Conservation (phyloP, 2,888 invertebrate genomes). For the Macaria notata region DNA sequence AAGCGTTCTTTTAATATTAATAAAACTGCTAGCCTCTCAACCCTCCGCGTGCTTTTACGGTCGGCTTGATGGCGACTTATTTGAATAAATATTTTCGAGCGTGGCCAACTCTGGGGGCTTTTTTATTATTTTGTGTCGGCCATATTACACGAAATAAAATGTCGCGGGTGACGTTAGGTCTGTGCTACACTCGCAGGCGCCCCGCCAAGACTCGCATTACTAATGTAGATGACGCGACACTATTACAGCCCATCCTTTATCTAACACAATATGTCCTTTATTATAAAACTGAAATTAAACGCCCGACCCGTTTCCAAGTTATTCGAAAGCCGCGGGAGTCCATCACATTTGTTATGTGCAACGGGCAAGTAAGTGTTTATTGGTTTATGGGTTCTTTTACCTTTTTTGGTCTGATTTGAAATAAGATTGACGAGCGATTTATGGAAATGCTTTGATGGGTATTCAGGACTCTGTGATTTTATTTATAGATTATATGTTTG, state of each 20-base stretch:
- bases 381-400: constrained; percentile 62
- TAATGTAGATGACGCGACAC: constrained; percentile 76
- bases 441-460: constrained; percentile 47
- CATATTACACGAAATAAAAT: constrained; percentile 34
- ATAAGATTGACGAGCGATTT: constrained; percentile 56
- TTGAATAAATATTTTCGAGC: constrained; percentile 79
- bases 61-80: constrained; percentile 78
- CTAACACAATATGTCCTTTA: constrained; percentile 77
- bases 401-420: constrained; percentile 51
- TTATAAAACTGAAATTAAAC: constrained; percentile 75
- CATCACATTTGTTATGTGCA: constrained; percentile 62
- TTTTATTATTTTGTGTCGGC: constrained; percentile 63
- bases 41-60: constrained; percentile 77
- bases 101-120: constrained; percentile 52
- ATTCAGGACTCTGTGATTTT: constrained; percentile 31
- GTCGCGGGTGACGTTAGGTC: constrained; percentile 24
- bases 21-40: constrained; percentile 75
- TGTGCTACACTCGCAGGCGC: constrained; percentile 50
- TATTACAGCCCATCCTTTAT: constrained; percentile 78
- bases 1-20: constrained; percentile 81
- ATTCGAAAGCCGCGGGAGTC: constrained; percentile 73
- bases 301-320: constrained; percentile 69
- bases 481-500: constrained; percentile 23
- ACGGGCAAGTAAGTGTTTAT: constrained; percentile 65
- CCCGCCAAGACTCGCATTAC: constrained; percentile 70